Evolutionary conservation across 2,113 vertebrate species (phyloP), one percentile per base, ranked within the genome.

Genomic region (Ctenodactylus gundi): DNA sequence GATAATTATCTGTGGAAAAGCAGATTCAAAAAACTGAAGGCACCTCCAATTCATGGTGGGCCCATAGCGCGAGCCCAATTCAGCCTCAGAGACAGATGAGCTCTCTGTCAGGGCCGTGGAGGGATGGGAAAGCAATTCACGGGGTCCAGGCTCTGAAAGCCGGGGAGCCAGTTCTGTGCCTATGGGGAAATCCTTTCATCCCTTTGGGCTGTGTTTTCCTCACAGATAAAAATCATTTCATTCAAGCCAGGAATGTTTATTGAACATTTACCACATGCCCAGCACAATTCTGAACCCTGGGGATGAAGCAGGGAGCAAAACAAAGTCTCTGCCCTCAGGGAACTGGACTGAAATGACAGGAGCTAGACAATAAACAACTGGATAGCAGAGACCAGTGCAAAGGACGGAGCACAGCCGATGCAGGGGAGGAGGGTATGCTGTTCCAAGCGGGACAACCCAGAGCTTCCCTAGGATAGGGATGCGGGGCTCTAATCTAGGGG

Each of bases 171-270:
- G 15, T 7, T 77, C 44, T 21, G 60, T 51, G 53, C 14, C 70
- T 96, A 73, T 82, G 62, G 82, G 49, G 21, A 85, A 81, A 73
- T 64, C 44, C 60, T 82, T 82, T 75, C 51, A 72, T 57, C 51
- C 81, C 62, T 78, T 36, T 41, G 27, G 18, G 60, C 20, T 44
- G 88, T 5, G 0, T 46, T 82, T 85, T 85, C n/a, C 67, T 94
- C 8, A 17, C 65, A 21, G 4, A 72, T 92, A 77, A 57, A 91
- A 80, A 68, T 82, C 21, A 31, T 55, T 92, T 94, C 82, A 78
- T 82, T 68, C 1, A 25, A n/a, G 60, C 70, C 44, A 39, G 88
- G 90, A 83, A 39, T 65, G 51, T 60, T 55, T 93, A 77, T 49
- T 39, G 31, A 81, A 89, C 18, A 36, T 70, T 94, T 65, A 72